These are phyloP conservation scores for Rhingia rostrata DNA, from an alignment of 2,888 invertebrate genomes.

Conservation along the genomic window DNA sequence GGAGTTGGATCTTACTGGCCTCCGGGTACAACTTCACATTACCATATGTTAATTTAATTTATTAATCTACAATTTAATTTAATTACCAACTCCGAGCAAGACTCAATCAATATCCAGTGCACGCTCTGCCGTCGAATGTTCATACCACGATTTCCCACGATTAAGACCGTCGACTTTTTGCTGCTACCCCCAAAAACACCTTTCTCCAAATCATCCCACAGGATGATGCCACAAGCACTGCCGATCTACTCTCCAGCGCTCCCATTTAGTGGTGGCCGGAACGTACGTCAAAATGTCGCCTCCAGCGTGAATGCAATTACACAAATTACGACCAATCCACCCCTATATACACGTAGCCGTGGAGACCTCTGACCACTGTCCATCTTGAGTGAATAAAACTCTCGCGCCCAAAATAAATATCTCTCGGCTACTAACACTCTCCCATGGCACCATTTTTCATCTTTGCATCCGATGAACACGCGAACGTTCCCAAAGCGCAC, in stretches of 20 bases:
- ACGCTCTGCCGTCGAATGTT: not conserved
- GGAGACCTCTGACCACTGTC: conserved; percentile 26
- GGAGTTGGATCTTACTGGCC: not conserved
- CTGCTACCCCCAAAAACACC: conserved; percentile 53
- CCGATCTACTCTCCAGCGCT: conserved; percentile 23
- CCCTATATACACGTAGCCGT: conserved; percentile 56
- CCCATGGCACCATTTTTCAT: conserved; percentile 75
- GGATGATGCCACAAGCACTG: conserved; percentile 43
- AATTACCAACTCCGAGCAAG: conserved; percentile 51
- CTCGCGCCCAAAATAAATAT: conserved; percentile 76
- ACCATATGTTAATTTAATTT: conserved; percentile 62
- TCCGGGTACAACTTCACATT: conserved; percentile 38
- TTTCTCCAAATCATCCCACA: conserved; percentile 62
- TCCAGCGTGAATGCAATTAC: conserved; percentile 81
- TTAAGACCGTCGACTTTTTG: conserved; percentile 16
- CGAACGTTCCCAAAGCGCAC: conserved; percentile 27
- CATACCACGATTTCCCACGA: conserved; percentile 59
- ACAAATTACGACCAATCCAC: conserved; percentile 81
- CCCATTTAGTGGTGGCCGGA: conserved; percentile 75
- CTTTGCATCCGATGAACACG: conserved; percentile 65
- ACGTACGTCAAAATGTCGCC: conserved; percentile 82
- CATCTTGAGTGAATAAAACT: conserved; percentile 51
- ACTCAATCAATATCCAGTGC: conserved; percentile 42
- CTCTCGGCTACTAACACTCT: conserved; percentile 75
- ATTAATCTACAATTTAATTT: conserved; percentile 62